A percentile compares a stretch with the other conserved stretches of the same genome.
Conservation (phyloP, 2,888 invertebrate species). For the Megaustenia siamemsis region DNA sequence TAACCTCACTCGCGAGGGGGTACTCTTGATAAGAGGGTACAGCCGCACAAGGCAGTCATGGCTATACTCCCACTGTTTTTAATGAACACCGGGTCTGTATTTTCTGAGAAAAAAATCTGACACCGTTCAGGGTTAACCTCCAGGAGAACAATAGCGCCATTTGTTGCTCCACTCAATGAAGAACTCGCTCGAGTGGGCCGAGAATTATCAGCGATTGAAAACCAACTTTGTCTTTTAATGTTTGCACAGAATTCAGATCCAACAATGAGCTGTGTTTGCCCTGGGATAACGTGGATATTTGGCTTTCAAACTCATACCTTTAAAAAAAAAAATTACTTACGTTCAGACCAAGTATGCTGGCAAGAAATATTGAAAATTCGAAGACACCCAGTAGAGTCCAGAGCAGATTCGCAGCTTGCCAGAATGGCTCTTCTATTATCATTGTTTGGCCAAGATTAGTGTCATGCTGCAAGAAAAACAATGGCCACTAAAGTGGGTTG, state of each 20-base stretch:
- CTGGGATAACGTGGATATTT: slow-evolving; percentile 12
- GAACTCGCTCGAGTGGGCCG: slow-evolving; percentile 3
- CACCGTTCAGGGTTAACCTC: slow-evolving; percentile 4
- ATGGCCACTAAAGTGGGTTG: slow-evolving; percentile 7
- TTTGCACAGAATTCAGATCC: slow-evolving; percentile 20
- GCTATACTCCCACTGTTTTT: slow-evolving; percentile 29
- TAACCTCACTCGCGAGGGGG: background rate
- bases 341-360: no score
- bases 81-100: slow-evolving; percentile 26
- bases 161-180: slow-evolving; percentile 30
- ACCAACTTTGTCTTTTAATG: slow-evolving; percentile 22
- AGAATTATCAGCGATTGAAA: slow-evolving; percentile 1
- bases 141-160: background rate
- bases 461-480: slow-evolving; percentile 20
- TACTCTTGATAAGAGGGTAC: slow-evolving; percentile 14
- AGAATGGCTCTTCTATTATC: background rate
- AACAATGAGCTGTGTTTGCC: background rate
- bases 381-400: background rate
- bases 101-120: slow-evolving; percentile 18
- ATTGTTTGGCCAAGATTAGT: slow-evolving; percentile 30
- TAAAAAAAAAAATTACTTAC: slow-evolving; percentile 24
- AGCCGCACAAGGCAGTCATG: background rate
- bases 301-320: slow-evolving; percentile 11
- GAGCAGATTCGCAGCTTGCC: background rate
- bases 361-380: slow-evolving; percentile 1